These are phyloP conservation scores for roundworm (Caenorhabditis elegans) DNA, from an alignment of 1,140 invertebrate species.

Conservation along the genomic window DNA sequence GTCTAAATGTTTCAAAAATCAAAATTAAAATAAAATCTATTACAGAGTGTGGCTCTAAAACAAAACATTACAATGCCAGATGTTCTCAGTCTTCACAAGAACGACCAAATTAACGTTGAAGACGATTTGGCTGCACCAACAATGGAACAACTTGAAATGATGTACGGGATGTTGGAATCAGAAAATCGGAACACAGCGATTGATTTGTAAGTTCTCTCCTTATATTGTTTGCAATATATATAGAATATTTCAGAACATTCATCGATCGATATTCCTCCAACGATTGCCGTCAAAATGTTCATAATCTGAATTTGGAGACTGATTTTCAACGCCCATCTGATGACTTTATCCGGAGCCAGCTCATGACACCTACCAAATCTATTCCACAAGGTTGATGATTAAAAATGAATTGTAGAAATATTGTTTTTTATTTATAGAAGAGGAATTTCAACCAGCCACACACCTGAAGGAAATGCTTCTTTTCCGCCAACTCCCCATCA, in stretches of 20 bases:
- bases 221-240: no score
- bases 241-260: neutral
- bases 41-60: neutral
- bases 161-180: neutral
- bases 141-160: neutral
- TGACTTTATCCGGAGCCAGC: neutral
- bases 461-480: no score
- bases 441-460: no score
- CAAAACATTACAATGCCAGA: neutral
- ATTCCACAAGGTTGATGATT: no score
- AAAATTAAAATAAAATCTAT: neutral
- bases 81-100: neutral
- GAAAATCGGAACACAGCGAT: neutral
- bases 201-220: neutral
- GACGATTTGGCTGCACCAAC: neutral
- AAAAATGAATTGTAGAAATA: no score
- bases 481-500: no score
- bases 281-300: neutral
- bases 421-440: no score
- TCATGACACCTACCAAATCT: neutral
- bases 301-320: neutral
- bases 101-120: neutral
- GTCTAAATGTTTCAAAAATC: no score
- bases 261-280: neutral
- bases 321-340: neutral